Evolutionary conservation across 2,797 vertebrate species (phyloP).

Genomic region (Urosaurus nigricauda): DNA sequence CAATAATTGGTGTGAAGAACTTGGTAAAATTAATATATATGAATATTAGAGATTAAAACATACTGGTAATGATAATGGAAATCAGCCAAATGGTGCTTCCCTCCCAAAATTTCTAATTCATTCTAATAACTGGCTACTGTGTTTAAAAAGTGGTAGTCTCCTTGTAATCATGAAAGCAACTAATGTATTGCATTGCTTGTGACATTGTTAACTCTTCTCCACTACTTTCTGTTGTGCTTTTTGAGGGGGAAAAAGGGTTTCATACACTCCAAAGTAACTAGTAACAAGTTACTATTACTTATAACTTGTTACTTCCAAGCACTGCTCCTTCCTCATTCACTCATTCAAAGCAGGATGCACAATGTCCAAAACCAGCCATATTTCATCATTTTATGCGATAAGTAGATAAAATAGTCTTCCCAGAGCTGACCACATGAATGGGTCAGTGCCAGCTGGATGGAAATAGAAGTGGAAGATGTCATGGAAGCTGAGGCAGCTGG

Average conservation of each 20-base stretch:
- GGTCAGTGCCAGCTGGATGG: background rate
- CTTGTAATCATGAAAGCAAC: too few relatives aligned
- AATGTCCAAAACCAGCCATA: background rate
- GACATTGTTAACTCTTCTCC: too few relatives aligned
- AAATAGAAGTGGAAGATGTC: background rate
- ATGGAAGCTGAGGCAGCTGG: background rate
- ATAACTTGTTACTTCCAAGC: too few relatives aligned
- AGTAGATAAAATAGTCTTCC: background rate
- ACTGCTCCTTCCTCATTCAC: too few relatives aligned
- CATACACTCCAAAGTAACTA: too few relatives aligned
- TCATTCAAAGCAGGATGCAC: background rate
- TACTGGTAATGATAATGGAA: background rate
- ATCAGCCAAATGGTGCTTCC: background rate
- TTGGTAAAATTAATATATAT: background rate
- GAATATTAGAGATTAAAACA: background rate
- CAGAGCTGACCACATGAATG: background rate
- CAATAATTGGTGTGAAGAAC: background rate
- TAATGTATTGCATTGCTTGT: too few relatives aligned
- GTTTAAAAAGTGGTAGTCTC: too few relatives aligned
- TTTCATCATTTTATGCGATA: background rate
- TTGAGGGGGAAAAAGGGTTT: too few relatives aligned
- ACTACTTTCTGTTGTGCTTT: too few relatives aligned
- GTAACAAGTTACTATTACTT: too few relatives aligned
- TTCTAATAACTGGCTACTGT: too few relatives aligned
- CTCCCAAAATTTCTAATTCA: background rate